Evolutionary conservation across 2,888 invertebrate species (phyloP), one percentile per base, ranked within the genome.

Genomic region (Sinohyriopsis cumingii): DNA sequence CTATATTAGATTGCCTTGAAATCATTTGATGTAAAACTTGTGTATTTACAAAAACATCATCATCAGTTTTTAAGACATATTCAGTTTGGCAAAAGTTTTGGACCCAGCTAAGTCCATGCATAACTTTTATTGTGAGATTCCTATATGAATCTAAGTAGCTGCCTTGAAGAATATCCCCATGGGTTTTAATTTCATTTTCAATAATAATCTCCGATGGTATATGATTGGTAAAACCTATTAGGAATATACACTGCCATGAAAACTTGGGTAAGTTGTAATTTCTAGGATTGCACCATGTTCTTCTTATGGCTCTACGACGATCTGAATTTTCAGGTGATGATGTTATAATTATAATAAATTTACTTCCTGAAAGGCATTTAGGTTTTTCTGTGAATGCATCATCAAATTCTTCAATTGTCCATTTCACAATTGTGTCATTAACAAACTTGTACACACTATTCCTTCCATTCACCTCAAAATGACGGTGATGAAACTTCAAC

Each of bases 21-120:
- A 78, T 61, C 18, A 88, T 78, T 19, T 75, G 67, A 59, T 79
- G 63, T 45, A 88, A 67, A n/a, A 86, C 67, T 57, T 70, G 56
- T 22, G 83, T 77, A 75, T 87, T 87, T 3, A 88, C 87, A 80
- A 85, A 88, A 68, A 88, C 88, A 75, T 88, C 88, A 71, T 88
- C 88, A 66, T 88, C 88, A 25, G 88, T 88, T 75, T 88, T 88
- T 22, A 88, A 72, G 12, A 87, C 76, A 74, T 78, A 87, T 7
- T 82, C 74, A 56, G 75, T 73, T 19, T 78, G 68, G 76, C 88
- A 88, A 54, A 65, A 55, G 24, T 67, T 67, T 63, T 67, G 67
- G 18, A 78, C 75, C 88, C 88, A 88, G 24, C 81, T 67, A 22
- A 88, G 77, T 28, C 87, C 88, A 72, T 86, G 84, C 65, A 88